Evolutionary conservation across 2,113 vertebrate genomes (phyloP).

Genomic region (Apodemus speciosus): DNA sequence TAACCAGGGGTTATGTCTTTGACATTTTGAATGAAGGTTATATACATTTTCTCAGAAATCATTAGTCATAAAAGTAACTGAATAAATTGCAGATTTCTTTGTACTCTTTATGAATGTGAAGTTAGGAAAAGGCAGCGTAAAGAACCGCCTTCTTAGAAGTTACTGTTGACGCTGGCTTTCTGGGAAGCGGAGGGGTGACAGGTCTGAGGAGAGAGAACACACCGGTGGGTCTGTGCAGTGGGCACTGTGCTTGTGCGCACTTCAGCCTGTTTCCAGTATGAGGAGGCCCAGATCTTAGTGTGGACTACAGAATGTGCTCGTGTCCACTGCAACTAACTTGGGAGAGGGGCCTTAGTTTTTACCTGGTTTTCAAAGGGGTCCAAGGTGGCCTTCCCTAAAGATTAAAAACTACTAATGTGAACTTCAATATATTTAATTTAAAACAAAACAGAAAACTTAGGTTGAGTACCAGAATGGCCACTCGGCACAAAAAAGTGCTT

Average conservation of each 20-base stretch:
- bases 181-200: not conserved
- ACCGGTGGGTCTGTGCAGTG: not conserved
- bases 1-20: not conserved
- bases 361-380: not conserved
- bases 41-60: slow-evolving; percentile 6
- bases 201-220: not conserved
- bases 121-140: not conserved
- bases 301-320: not conserved
- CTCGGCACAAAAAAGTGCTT: not conserved
- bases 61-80: not conserved
- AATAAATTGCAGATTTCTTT: not conserved
- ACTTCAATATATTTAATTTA: not conserved
- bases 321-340: not conserved
- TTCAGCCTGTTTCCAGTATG: not conserved
- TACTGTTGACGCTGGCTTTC: not conserved
- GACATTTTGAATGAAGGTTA: slow-evolving; percentile 3
- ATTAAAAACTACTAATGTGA: not conserved
- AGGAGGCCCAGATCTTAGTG: not conserved
- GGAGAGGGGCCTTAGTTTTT: not conserved
- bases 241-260: not conserved
- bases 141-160: not conserved
- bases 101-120: slow-evolving; percentile 14
- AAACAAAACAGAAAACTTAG: not conserved
- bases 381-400: not conserved
- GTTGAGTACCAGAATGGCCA: not conserved